phyloP scores from a whole-genome alignment of 53 echinoderm and acorn worm genomes.

The Hippasteria phrygiana region DNA sequence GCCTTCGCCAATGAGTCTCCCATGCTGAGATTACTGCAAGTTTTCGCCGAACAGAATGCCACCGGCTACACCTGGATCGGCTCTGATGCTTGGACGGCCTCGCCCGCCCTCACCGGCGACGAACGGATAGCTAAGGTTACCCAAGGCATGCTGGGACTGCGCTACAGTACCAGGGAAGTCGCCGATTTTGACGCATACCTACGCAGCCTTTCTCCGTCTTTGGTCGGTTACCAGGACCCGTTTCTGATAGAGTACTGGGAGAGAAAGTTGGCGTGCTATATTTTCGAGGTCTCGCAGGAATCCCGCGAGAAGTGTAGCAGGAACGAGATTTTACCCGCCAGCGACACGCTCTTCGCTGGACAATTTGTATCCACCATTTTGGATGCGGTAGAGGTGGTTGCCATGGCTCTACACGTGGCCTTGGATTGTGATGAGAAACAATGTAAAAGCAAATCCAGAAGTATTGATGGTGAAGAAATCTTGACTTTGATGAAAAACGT shows the following conservation, averaged over 20 bases:
- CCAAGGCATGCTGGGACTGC: conserved; percentile 85
- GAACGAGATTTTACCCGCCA: conserved; percentile 57
- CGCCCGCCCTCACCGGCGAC: conserved; percentile 65
- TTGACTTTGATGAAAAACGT: conserved; percentile 78
- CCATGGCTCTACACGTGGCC: conserved; percentile 67
- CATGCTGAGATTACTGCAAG: conserved; percentile 76
- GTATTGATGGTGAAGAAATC: conserved; percentile 53
- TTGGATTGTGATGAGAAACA: conserved; percentile 50
- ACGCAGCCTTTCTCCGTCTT: conserved; percentile 42
- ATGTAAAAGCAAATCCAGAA: background rate
- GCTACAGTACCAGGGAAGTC: conserved; percentile 55
- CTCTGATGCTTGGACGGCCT: conserved; percentile 83
- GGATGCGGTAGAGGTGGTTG: conserved; percentile 85
- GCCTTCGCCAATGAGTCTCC: conserved; percentile 83
- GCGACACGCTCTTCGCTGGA: conserved; percentile 58
- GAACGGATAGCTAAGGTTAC: conserved; percentile 59
- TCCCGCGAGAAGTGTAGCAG: conserved; percentile 62
- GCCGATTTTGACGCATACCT: conserved; percentile 66
- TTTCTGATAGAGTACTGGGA: conserved; percentile 90
- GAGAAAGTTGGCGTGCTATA: conserved; percentile 63
- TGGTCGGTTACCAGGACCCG: conserved; percentile 69
- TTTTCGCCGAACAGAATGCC: conserved; percentile 74
- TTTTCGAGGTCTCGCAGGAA: conserved; percentile 5
- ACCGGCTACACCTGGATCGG: conserved; percentile 90
- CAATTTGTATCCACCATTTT: conserved; percentile 68